Percentiles rank a stretch among this genome's conserved stretches.
Evolutionary conservation across 2,113 vertebrate genomes (phyloP).

Genomic region (Rostratula benghalensis): DNA sequence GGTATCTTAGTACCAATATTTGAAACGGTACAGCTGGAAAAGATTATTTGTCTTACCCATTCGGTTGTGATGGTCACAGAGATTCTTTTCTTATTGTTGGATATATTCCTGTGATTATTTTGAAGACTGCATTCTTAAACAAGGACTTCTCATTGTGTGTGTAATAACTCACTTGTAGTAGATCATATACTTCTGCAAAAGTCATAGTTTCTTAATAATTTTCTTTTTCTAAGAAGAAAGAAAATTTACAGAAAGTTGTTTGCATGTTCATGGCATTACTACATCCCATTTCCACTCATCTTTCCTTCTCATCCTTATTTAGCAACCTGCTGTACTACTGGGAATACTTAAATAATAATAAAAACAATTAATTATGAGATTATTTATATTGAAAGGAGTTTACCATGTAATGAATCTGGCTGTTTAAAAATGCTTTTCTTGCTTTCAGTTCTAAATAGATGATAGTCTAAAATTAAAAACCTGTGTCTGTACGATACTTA

Average conservation of each 20-base stretch:
- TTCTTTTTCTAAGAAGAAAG: background rate
- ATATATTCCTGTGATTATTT: conserved; percentile 3
- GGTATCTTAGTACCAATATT: background rate
- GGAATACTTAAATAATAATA: background rate
- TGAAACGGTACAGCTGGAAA: background rate
- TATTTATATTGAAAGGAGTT: background rate
- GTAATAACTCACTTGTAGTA: background rate
- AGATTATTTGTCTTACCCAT: background rate
- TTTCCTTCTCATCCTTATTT: background rate
- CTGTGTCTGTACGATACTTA: background rate
- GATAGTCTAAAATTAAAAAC: background rate
- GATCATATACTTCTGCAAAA: background rate
- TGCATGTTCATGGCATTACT: background rate
- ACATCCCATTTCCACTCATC: background rate
- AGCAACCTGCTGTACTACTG: background rate
- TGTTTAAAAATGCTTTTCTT: background rate
- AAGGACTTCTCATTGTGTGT: background rate
- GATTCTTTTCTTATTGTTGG: background rate
- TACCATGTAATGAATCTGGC: background rate
- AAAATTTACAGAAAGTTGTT: background rate
- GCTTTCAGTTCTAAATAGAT: background rate
- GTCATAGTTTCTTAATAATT: background rate
- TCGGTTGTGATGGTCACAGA: background rate
- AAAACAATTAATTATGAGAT: background rate
- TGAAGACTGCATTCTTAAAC: conserved; percentile 1